A percentile compares a stretch with the other conserved stretches of the same genome.
Evolutionary conservation across 2,113 vertebrate species (phyloP).

Genomic region (Piliocolobus tephrosceles): DNA sequence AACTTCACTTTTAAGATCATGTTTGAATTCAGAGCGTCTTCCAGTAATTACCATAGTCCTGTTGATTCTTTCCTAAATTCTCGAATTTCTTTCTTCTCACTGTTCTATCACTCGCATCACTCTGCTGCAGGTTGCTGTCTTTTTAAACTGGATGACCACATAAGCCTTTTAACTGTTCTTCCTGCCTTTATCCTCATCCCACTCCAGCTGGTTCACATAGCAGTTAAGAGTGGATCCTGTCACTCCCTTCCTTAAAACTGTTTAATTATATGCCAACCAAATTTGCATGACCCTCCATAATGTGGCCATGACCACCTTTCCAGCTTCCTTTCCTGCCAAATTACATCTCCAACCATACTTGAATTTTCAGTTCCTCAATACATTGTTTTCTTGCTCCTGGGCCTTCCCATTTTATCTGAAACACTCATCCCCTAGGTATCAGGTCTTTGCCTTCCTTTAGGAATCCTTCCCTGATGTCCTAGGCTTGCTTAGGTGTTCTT

Average conservation of each 20-base stretch:
- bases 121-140: neutral
- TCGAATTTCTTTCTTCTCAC: neutral
- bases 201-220: neutral
- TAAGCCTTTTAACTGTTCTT: neutral
- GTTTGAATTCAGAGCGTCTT: constrained; percentile 22
- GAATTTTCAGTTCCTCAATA: constrained; percentile 18
- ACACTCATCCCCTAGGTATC: neutral
- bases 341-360: neutral
- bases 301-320: neutral
- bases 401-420: constrained; percentile 36
- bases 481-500: neutral
- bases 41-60: neutral
- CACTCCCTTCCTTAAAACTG: constrained; percentile 1
- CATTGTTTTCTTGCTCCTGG: neutral
- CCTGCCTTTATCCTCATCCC: neutral
- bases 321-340: neutral
- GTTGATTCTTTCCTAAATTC: neutral
- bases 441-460: neutral
- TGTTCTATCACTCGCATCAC: neutral
- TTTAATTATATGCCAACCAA: neutral
- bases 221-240: neutral
- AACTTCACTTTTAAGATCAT: constrained; percentile 42
- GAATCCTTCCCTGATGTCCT: neutral
- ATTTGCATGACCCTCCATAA: neutral
- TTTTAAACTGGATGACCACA: neutral